Evolutionary conservation across 2,797 vertebrate genomes (phyloP), one percentile per base, ranked within the genome.

Genomic region (Eupleurogrammus muticus): DNA sequence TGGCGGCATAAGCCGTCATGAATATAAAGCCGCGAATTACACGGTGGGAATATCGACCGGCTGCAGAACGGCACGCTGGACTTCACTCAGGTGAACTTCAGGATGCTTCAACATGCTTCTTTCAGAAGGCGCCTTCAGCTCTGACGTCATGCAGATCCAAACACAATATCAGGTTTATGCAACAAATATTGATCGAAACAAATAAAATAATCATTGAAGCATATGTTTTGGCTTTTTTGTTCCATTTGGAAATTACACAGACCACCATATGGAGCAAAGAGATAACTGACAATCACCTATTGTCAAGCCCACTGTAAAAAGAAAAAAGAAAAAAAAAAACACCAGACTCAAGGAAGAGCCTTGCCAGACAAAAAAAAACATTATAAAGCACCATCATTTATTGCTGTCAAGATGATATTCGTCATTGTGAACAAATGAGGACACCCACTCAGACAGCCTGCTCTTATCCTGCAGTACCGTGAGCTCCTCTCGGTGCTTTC

Each of bases 381-480:
- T 10, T 12, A 52, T 2, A 2, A 20, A 44, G 47, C 32, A 21
- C 9, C 24, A 61, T 14, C 6, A 63, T 58, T 50, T 23, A 24
- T 40, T 16, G 19, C 42, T 32, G 17, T 40, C 9, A 55, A 11
- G 49, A 63, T 48, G 42, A 6, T 28, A 2, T 54, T 62, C 12
- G 12, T 56, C 59, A 58, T 51, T 19, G 46, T 52, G 21, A 35
- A 50, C 14, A 49, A 1, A 2, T 51, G n/a, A 64, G 16, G 21
- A 50, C 48, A 40, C 8, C 48, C 50, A 56, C 52, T 57, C 60
- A 65, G 53, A 67, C 58, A n/a, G 60, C 16, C 20, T 14, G 12
- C 7, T 21, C 42, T 19, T 23, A 20, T 7, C 13, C 32, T 57
- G 32, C 38, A 57, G 21, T 47, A 40, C 21, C 65, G 28, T 51